Conservation (phyloP, 2,888 invertebrate genomes). For the Hymenopus coronatus region DNA sequence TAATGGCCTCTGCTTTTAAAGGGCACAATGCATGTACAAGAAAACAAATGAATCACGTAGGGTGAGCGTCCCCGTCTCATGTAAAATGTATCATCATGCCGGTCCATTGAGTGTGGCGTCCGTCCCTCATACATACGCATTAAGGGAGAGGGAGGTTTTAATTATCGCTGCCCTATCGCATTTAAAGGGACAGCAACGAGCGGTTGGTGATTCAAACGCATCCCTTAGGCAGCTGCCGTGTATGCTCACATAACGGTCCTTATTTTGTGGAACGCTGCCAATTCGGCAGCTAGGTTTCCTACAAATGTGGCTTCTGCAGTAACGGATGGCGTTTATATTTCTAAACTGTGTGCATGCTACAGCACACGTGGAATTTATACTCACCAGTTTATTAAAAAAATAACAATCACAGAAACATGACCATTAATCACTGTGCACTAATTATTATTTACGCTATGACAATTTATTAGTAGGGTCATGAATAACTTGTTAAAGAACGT, state of each 20-base stretch:
- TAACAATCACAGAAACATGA: no score
- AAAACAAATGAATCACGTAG: neutral
- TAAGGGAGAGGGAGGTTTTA: neutral
- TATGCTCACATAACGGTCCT: neutral
- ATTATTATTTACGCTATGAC: no score
- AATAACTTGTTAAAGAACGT: no score
- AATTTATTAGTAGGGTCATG: no score
- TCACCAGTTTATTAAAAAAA: no score
- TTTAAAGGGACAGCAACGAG: neutral
- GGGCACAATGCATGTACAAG: neutral
- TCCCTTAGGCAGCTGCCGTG: neutral
- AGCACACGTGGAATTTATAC: no score
- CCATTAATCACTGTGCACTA: no score
- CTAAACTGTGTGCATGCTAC: no score
- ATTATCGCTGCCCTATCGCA: neutral
- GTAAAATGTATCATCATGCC: neutral
- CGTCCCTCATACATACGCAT: neutral
- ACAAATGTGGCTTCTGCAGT: no score
- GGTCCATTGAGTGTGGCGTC: neutral
- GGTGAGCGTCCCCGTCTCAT: neutral
- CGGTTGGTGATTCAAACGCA: neutral
- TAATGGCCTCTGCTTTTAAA: neutral
- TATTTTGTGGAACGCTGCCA: neutral
- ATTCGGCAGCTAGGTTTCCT: neutral
- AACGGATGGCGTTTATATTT: no score